Conservation (phyloP, 35 echinoderm and acorn worm genomes). For the Ptychodera flava region DNA sequence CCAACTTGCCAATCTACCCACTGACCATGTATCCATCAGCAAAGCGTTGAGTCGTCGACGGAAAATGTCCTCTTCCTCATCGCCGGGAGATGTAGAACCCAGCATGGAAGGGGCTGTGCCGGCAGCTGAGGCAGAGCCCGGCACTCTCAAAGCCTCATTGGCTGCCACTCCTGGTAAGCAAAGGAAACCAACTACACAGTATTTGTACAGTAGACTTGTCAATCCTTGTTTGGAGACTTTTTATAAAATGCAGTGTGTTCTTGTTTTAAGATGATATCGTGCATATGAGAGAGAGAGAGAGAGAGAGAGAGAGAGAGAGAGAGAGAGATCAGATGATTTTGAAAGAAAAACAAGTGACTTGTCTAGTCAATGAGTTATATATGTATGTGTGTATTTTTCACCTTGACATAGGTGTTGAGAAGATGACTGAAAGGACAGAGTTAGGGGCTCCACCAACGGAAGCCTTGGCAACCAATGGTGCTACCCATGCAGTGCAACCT, state of each 20-base stretch:
- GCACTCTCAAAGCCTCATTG: constrained; percentile 83
- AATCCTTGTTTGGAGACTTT: too few species aligned
- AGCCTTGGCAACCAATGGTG: constrained; percentile 16
- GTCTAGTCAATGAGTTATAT: too few species aligned
- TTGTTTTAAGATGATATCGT: too few species aligned
- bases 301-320: too few species aligned
- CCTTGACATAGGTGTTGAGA: constrained; percentile 51
- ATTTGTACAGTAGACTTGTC: too few species aligned
- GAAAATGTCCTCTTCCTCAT: constrained; percentile 48
- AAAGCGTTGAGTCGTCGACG: constrained; percentile 67
- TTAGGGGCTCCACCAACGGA: constrained; percentile 65
- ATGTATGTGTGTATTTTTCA: background rate
- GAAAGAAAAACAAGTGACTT: too few species aligned
- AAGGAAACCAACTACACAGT: too few species aligned
- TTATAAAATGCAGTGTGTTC: too few species aligned
- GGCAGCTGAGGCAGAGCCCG: constrained; percentile 87
- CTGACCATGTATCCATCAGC: constrained; percentile 76
- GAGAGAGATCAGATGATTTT: too few species aligned
- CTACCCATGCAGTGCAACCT: constrained; percentile 8
- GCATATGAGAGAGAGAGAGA: too few species aligned
- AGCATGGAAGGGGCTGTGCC: constrained; percentile 93
- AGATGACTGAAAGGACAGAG: constrained; percentile 95
- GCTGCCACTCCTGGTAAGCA: constrained; percentile 86
- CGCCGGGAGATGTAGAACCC: constrained; percentile 38
- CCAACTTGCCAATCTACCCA: constrained; percentile 86